A percentile compares a stretch with the other conserved stretches of the same genome.
Evolutionary conservation across 1,140 invertebrate genomes (phyloP).

Genomic region (Heliconius himera): DNA sequence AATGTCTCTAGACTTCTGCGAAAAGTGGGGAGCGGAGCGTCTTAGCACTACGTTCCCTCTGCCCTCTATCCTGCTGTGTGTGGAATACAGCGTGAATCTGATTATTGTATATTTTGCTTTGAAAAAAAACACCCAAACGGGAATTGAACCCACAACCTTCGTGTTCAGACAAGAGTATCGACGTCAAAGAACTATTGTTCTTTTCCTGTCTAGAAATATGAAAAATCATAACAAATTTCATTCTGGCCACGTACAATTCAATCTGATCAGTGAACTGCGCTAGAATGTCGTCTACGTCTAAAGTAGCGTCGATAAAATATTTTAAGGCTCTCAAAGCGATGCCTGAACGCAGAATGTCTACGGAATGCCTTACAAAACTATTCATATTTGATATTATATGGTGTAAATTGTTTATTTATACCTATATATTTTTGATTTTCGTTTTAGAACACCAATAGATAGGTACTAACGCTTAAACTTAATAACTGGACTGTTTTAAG

Average conservation of each 20-base stretch:
- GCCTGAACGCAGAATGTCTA: slow-evolving; percentile 32
- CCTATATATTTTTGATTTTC: background rate
- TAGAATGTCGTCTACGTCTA: slow-evolving; percentile 20
- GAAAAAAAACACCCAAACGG: no score
- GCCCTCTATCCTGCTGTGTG: no score
- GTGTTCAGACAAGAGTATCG: no score
- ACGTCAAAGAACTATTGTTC: no score
- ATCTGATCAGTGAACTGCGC: slow-evolving; percentile 34
- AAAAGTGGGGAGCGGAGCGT: no score
- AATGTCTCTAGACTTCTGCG: no score
- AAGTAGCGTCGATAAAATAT: slow-evolving; percentile 43
- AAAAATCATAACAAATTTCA: slow-evolving; percentile 15
- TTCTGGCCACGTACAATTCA: slow-evolving; percentile 29
- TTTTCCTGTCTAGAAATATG: background rate
- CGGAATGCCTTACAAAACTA: slow-evolving; percentile 38
- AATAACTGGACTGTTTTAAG: no score
- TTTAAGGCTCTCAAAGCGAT: slow-evolving; percentile 41
- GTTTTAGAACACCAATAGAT: background rate
- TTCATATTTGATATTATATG: slow-evolving; percentile 30
- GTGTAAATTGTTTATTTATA: slow-evolving; percentile 22
- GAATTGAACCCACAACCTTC: no score
- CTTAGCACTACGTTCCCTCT: no score
- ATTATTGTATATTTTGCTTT: no score
- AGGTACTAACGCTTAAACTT: no score
- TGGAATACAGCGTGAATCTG: no score